These are phyloP conservation scores for Platanista minor DNA, from an alignment of 2,113 vertebrate species.

Conservation along the genomic window DNA sequence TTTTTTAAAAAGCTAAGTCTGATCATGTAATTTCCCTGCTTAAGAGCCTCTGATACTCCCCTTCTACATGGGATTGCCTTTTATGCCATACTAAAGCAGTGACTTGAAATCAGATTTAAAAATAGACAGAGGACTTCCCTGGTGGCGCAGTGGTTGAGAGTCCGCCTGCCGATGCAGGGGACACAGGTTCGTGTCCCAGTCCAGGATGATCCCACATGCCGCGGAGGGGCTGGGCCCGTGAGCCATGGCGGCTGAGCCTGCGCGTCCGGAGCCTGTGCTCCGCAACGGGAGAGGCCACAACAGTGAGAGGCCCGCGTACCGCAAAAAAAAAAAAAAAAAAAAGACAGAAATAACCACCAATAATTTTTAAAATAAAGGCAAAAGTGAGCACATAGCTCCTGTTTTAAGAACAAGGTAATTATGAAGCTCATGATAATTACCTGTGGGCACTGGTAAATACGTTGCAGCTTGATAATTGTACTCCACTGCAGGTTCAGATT, in stretches of 20 bases:
- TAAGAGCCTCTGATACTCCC: not conserved
- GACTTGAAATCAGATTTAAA: constrained; percentile 7
- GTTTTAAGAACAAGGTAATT: constrained; percentile 31
- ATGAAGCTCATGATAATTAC: not conserved
- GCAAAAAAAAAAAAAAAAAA: no score
- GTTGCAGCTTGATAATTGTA: not conserved
- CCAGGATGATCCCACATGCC: no score
- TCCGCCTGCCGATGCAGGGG: no score
- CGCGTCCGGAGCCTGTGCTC: no score
- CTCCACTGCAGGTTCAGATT: not conserved
- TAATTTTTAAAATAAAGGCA: not conserved
- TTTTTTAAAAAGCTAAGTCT: not conserved
- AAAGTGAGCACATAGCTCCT: not conserved
- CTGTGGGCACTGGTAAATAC: not conserved
- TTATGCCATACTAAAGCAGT: not conserved
- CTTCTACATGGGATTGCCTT: not conserved
- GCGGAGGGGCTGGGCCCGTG: no score
- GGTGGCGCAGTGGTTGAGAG: no score
- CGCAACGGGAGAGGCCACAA: no score
- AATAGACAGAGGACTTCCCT: constrained; percentile 11
- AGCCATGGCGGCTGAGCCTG: no score
- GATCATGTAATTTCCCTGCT: not conserved
- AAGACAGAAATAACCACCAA: not conserved
- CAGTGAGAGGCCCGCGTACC: no score
- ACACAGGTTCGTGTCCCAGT: no score